Conservation (phyloP, 2,113 vertebrate genomes). For the Cheilinus undulatus region DNA sequence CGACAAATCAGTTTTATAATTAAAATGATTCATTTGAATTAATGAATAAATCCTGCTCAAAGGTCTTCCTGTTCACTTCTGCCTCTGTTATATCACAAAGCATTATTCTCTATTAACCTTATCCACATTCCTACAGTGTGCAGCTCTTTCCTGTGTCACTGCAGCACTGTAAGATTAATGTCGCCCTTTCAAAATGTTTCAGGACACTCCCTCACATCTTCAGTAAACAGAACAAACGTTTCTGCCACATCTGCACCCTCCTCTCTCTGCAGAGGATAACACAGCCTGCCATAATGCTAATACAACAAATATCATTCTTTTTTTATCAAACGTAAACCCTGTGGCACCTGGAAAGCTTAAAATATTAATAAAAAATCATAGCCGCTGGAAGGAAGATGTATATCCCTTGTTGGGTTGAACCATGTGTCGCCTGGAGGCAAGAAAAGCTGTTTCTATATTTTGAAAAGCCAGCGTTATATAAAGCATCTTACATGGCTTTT, state of each 20-base stretch:
- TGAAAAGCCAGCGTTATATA: conserved; percentile 15
- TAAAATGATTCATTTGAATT: conserved; percentile 23
- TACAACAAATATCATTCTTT: conserved; percentile 37
- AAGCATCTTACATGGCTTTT: conserved; percentile 3
- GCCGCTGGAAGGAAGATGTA: conserved; percentile 25
- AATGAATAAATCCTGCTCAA: conserved; percentile 32
- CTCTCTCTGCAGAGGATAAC: conserved; percentile 1
- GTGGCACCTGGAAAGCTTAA: conserved; percentile 20
- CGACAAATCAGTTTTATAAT: conserved; percentile 23
- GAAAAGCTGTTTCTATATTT: conserved; percentile 28
- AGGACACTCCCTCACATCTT: conserved; percentile 59
- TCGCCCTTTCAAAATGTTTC: conserved; percentile 70
- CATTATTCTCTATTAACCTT: conserved; percentile 60
- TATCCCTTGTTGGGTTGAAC: conserved; percentile 21
- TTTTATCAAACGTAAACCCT: conserved; percentile 42
- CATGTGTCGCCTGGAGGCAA: conserved; percentile 25
- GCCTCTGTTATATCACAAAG: conserved; percentile 26
- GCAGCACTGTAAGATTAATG: conserved; percentile 65
- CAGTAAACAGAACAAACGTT: conserved; percentile 48
- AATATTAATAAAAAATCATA: conserved; percentile 49
- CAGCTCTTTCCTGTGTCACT: conserved; percentile 31
- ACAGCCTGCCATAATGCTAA: conserved; percentile 4
- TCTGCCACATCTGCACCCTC: conserved; percentile 36
- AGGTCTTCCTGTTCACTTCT: conserved; percentile 22
- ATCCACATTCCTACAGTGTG: conserved; percentile 20